Evolutionary conservation across 2,888 invertebrate species (phyloP), one percentile per base, ranked within the genome.

Genomic region (Diaprepes abbreviatus): DNA sequence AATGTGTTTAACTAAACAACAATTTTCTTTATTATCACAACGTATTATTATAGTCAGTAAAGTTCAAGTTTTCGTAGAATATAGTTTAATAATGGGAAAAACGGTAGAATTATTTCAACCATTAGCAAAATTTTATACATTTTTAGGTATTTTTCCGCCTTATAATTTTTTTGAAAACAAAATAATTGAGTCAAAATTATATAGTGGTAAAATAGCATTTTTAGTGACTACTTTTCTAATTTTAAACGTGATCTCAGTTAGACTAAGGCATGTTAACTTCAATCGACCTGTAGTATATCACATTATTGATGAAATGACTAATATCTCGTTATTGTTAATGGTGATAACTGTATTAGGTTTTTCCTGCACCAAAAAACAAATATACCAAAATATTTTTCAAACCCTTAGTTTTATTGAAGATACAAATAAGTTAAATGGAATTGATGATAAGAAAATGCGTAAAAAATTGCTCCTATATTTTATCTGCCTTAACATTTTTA

Each of bases 121-220:
- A 1, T 31, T 24, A 31, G 16, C 43, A 31, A 28, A 33, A 7
- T 48, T 48, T 10, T 60, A 43, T 17, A 45, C 33, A 10, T 33
- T 60, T 19, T 33, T 60, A 17, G 45, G 60, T 6, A 28, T 60
- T 17, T 33, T 60, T 6, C 60, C 48, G 6, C 45, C 60, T 19
- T 60, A 45, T 14, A 60, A 35, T 33, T 60, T 60, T 33, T 1
- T 17, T 10, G 43, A 33, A 17, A 60, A 60, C 17, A 12, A 2
- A 5, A 28, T 45, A 6, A 31, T 19, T 17, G 1, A 12, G 10
- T 48, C 60, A 4, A 10, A 12, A 21, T 43, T 45, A 10, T 48
- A 33, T 17, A 31, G 17, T 21, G 6, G 12, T 9, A 60, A 60
- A 48, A 12, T 60, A 3, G 12, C 2, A 10, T 12, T 48, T 43